Evolutionary conservation across 2,113 vertebrate genomes (phyloP), one percentile per base, ranked within the genome.

Genomic region (Rhinolophus ferrumequinum): DNA sequence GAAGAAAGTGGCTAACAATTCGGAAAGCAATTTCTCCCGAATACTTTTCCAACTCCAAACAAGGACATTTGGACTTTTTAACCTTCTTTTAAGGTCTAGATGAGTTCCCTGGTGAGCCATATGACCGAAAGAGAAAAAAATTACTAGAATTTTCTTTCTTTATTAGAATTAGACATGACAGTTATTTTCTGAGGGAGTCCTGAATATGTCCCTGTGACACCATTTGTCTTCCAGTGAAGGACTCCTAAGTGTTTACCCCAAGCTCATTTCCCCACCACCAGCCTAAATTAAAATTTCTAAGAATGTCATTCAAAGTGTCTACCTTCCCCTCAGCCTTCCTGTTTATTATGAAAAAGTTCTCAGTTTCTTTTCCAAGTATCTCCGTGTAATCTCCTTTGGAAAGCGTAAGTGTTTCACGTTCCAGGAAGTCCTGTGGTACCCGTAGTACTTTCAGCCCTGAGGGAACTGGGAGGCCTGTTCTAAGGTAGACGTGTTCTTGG

Each of bases 1-100:
- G 64, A 93, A 95, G 11, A 80, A 93, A 83, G 50, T 90, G 50
- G 75, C 69, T 2, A n/a, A 52, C 47, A 84, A 7, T 84, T 93
- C 52, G 72, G 75, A 84, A 70, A 93, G 52, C 56, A 83, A 0
- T 77, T 86, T 97, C 73, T 60, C 24, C 47, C 52, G 88, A 87
- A 88, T 24, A n/a, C 21, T 89, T 94, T 28, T 62, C 47, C 58
- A 72, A 3, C 66, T 96, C 11, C 35, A 84, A 54, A 80, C 56
- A 92, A 82, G 86, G 87, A 70, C 60, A 54, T n/a, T n/a, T 67
- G 60, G 85, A 95, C 18, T 76, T 96, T 76, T 33, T 79, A 77
- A 47, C 44, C 50, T 93, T 41, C 5, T 84, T 88, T 94, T 92
- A 60, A 64, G n/a, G 19, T 93, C 77, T 94, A 41, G 50, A n/a